A percentile compares a stretch with the other conserved stretches of the same genome.
Conservation (phyloP, 2,888 invertebrate genomes). For the Harmothoe impar region DNA sequence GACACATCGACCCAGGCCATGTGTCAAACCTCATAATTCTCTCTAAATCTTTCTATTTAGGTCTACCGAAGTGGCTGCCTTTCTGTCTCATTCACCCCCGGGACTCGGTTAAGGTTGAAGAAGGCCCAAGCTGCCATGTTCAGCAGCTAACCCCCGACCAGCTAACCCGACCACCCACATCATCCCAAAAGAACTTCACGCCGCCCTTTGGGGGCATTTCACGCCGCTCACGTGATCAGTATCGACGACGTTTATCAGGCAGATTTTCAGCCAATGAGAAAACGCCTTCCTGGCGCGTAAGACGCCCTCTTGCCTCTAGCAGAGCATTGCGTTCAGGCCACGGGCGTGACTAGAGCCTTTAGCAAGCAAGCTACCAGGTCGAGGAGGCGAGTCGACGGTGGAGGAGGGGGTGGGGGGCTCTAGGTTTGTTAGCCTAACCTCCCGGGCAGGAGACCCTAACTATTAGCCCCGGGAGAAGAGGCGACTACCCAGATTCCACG, state of each 20-base stretch:
- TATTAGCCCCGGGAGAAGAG: neutral
- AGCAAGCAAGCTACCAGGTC: neutral
- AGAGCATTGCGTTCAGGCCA: neutral
- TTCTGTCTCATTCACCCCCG: too few species aligned
- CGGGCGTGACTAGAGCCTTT: neutral
- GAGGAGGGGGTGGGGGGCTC: neutral
- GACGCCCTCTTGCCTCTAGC: neutral
- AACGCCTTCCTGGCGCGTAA: neutral
- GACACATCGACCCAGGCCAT: too few species aligned
- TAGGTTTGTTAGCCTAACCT: neutral
- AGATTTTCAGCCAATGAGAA: slow-evolving; percentile 36
- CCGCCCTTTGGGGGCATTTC: neutral
- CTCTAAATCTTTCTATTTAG: too few species aligned
- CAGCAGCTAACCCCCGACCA: too few species aligned
- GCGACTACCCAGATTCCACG: neutral
- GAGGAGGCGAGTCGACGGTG: neutral
- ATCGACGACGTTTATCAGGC: neutral
- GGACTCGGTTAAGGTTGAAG: too few species aligned
- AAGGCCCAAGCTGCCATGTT: too few species aligned
- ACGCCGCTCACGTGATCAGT: slow-evolving; percentile 30
- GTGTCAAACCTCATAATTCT: too few species aligned
- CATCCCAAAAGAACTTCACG: too few species aligned
- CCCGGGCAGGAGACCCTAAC: neutral
- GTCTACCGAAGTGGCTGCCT: too few species aligned
- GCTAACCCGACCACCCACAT: too few species aligned